Percentiles rank a stretch among this genome's conserved stretches.
These are phyloP conservation scores for Lasioglossum morio DNA, from an alignment of 2,888 invertebrate genomes.

Conservation along the genomic window DNA sequence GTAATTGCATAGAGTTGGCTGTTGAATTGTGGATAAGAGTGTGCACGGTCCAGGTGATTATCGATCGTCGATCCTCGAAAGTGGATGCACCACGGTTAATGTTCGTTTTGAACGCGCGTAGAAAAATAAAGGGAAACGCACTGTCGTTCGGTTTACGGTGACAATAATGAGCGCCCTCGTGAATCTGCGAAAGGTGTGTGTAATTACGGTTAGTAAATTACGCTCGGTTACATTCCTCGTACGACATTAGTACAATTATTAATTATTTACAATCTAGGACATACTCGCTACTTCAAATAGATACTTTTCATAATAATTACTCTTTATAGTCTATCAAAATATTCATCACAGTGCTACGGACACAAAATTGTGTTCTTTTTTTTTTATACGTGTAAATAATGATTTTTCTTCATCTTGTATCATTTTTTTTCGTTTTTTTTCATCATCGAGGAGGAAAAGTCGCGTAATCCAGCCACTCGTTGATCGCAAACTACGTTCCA, in stretches of 20 bases:
- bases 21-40: not conserved
- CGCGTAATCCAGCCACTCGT: constrained; percentile 58
- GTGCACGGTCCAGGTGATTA: constrained; percentile 1
- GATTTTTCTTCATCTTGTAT: constrained; percentile 58
- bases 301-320: constrained; percentile 73
- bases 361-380: constrained; percentile 84
- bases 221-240: constrained; percentile 74
- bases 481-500: constrained; percentile 44
- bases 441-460: constrained; percentile 59
- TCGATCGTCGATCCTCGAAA: not conserved
- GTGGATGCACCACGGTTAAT: not conserved
- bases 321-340: constrained; percentile 79
- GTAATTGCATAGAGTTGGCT: not conserved
- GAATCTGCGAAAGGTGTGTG: constrained; percentile 54
- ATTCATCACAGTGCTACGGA: constrained; percentile 85
- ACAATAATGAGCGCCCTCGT: constrained; percentile 45
- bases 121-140: constrained; percentile 57
- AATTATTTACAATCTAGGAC: constrained; percentile 76
- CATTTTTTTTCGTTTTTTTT: constrained; percentile 3
- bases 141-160: constrained; percentile 30
- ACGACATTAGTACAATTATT: constrained; percentile 79
- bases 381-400: constrained; percentile 79
- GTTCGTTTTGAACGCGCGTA: constrained; percentile 32
- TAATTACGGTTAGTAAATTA: constrained; percentile 74
- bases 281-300: constrained; percentile 80